Percentiles rank a stretch among this genome's conserved stretches.
These are phyloP conservation scores for Coregonus sp. DNA, from an alignment of 2,797 vertebrate genomes.

Conservation along the genomic window DNA sequence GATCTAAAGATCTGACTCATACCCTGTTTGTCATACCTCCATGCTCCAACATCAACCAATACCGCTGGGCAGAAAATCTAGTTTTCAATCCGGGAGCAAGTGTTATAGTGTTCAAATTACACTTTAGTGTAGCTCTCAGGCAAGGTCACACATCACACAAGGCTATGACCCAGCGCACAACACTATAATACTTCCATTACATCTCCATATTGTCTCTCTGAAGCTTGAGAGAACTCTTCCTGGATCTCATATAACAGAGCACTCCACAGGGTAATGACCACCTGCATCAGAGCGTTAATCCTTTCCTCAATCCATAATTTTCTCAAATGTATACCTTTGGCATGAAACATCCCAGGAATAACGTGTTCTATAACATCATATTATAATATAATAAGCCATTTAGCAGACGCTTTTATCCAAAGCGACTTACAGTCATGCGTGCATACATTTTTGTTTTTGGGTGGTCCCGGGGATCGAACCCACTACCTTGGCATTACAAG, in stretches of 20 bases:
- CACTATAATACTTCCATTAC: constrained; percentile 46
- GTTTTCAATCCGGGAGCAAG: not conserved
- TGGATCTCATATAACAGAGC: constrained; percentile 47
- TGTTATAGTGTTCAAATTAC: constrained; percentile 5
- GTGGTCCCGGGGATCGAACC: too few relatives aligned
- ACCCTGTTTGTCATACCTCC: not conserved
- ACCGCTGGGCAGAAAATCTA: not conserved
- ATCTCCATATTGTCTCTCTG: constrained; percentile 48
- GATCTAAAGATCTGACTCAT: not conserved
- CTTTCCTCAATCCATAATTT: constrained; percentile 36
- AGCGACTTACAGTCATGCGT: too few relatives aligned
- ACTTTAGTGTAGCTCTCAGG: constrained; percentile 12
- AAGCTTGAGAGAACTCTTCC: constrained; percentile 41
- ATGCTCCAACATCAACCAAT: not conserved
- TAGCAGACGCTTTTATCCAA: too few relatives aligned
- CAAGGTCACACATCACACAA: constrained; percentile 42
- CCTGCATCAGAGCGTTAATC: constrained; percentile 42
- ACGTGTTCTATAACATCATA: constrained; percentile 33
- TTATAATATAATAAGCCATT: too few relatives aligned
- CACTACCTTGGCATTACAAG: too few relatives aligned
- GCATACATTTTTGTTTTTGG: too few relatives aligned
- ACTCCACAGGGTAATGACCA: constrained; percentile 7
- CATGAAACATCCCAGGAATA: constrained; percentile 25
- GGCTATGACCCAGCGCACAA: constrained; percentile 40
- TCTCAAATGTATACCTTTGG: constrained; percentile 38